Evolutionary conservation across 2,113 vertebrate genomes (phyloP), one percentile per base, ranked within the genome.

Genomic region (Gallinago paraguaiae): DNA sequence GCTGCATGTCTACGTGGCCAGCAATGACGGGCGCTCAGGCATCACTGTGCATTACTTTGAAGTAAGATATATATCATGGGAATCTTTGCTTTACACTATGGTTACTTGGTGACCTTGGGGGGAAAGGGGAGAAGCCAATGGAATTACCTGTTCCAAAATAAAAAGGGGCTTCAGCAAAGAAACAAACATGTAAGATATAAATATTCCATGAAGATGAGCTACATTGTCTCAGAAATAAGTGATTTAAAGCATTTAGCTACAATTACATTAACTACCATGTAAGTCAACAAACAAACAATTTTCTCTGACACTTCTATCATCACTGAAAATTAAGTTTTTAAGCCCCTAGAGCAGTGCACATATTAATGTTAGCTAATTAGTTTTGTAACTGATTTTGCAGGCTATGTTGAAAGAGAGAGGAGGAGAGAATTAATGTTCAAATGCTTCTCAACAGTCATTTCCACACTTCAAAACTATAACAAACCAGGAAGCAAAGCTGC

Each of bases 361-460:
- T 96, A 97, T 96, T 96, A 94, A 96, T 74, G 96, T 69, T 70
- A 92, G 93, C 95, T 97, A 97, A 97, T 97, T 96, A 97, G 93
- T 92, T 96, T 93, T 97, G 93, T 86, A 92, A 96, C 93, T 79
- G 95, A 96, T 96, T 97, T 97, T 81, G 86, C 74, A 93, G 93
- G 82, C 92, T 76, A 35, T 9, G 83, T 78, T 74, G 84, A 92
- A 91, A 93, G 82, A 60, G 51, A 89, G 85, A 89, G 57, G 48
- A 89, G 68, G 83, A 91, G 75, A 92, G 87, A 95, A 96, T 96
- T 93, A 94, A 90, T 51, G 88, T 84, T 92, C 89, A 94, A 95
- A 95, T 82, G 67, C 89, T 92, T 90, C 86, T 93, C 95, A 95
- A 88, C 87, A 89, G 94, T 91, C 95, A 82, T 84, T 90, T 94